Conservation (phyloP, 2,797 vertebrate species). For the Huso huso region DNA sequence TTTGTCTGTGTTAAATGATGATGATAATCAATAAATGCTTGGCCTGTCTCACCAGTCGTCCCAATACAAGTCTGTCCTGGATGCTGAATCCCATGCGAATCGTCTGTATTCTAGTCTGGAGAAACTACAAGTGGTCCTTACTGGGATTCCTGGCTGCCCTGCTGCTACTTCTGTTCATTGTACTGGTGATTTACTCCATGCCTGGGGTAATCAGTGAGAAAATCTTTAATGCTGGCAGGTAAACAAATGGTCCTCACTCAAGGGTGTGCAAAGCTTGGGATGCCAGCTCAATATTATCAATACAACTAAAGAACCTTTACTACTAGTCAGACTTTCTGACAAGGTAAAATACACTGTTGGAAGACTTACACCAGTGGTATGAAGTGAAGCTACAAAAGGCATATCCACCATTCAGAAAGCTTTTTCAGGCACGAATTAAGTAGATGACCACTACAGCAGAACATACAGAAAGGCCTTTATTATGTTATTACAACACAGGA, state of each 20-base stretch:
- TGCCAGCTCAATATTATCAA: too few species aligned
- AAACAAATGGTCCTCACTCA: neutral
- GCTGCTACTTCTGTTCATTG: conserved; percentile 40
- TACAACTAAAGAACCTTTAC: too few species aligned
- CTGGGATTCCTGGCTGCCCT: conserved; percentile 30
- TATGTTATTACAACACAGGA: too few species aligned
- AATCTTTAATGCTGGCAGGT: conserved; percentile 43
- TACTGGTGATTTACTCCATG: conserved; percentile 49
- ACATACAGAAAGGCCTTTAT: too few species aligned
- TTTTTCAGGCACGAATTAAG: too few species aligned
- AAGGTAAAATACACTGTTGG: too few species aligned
- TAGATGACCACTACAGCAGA: too few species aligned
- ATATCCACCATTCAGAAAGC: too few species aligned
- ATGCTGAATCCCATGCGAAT: conserved; percentile 44
- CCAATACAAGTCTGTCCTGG: conserved; percentile 49
- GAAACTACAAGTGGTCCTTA: conserved; percentile 44
- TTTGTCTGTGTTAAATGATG: conserved; percentile 44
- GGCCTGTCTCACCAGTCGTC: conserved; percentile 41
- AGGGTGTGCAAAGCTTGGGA: too few species aligned
- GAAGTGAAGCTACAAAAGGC: too few species aligned
- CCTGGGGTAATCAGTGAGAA: conserved; percentile 50
- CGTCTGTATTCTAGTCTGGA: conserved; percentile 46
- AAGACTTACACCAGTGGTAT: too few species aligned
- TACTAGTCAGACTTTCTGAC: too few species aligned
- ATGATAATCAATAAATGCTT: conserved; percentile 17